Percentiles rank a stretch among this genome's conserved stretches.
These are phyloP conservation scores for Tubulanus polymorphus DNA, from an alignment of 2,888 invertebrate genomes.

Conservation along the genomic window DNA sequence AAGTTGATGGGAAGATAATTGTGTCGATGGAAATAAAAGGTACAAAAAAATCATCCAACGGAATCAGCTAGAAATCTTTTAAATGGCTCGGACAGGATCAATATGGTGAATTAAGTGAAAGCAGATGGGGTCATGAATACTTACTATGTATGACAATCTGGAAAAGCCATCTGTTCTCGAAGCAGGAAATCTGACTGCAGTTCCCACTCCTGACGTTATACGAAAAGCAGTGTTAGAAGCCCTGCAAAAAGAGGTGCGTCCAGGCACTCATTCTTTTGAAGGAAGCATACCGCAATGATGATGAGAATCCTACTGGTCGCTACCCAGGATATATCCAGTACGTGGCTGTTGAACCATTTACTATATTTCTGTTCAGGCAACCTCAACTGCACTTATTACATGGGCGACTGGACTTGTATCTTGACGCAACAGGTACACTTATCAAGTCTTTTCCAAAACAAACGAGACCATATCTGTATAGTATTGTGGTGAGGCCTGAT, in stretches of 20 bases:
- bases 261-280: conserved; percentile 2
- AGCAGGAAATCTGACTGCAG: background rate
- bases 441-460: conserved; percentile 1
- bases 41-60: background rate
- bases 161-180: background rate
- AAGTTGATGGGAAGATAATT: background rate
- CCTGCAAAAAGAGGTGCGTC: background rate
- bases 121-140: background rate
- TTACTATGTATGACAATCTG: conserved; percentile 3
- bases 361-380: background rate
- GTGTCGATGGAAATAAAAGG: background rate
- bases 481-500: conserved; percentile 13
- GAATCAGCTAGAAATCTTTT: background rate
- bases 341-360: background rate
- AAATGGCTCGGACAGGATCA: background rate
- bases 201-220: conserved; percentile 3
- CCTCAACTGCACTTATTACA: background rate
- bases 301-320: conserved; percentile 2
- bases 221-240: conserved; percentile 4
- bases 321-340: conserved; percentile 7
- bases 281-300: conserved; percentile 2
- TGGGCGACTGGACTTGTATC: conserved; percentile 3
- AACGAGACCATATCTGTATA: conserved; percentile 11
- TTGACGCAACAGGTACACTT: conserved; percentile 14
- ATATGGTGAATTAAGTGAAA: background rate